phyloP scores from a whole-genome alignment of 2,888 invertebrate genomes.

The Seira musarum region DNA sequence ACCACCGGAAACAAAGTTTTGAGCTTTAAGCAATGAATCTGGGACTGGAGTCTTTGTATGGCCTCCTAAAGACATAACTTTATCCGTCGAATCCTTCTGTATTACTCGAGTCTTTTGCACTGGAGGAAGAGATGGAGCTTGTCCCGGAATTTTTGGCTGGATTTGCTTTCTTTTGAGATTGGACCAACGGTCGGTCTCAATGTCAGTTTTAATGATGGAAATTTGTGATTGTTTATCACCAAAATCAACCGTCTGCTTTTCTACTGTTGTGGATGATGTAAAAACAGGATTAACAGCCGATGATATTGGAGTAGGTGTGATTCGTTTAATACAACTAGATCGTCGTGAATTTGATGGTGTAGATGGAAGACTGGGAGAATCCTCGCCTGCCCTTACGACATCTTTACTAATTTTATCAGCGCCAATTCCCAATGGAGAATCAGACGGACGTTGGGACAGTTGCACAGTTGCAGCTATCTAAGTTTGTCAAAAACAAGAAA shows the following conservation, averaged over 20 bases:
- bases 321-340: conserved; percentile 29
- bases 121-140: not conserved
- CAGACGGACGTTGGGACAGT: too few species aligned
- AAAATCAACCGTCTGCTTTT: conserved; percentile 30
- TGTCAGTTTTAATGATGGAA: conserved; percentile 21
- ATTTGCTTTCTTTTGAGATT: conserved; percentile 46
- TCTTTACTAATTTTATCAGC: too few species aligned
- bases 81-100: not conserved
- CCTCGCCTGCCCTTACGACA: too few species aligned
- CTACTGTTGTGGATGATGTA: conserved; percentile 46
- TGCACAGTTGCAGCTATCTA: too few species aligned
- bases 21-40: not conserved
- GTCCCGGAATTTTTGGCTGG: conserved; percentile 43
- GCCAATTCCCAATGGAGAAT: too few species aligned
- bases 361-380: not conserved
- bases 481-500: too few species aligned
- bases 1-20: not conserved
- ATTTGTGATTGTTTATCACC: conserved; percentile 27
- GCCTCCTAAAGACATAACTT: not conserved
- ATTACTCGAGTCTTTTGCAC: not conserved
- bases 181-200: conserved; percentile 34
- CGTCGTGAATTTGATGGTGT: conserved; percentile 15
- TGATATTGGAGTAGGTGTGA: conserved; percentile 41
- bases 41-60: not conserved
- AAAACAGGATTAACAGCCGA: conserved; percentile 25